phyloP scores from a whole-genome alignment of 1,140 invertebrate species.

The Drosophila grimshawi region DNA sequence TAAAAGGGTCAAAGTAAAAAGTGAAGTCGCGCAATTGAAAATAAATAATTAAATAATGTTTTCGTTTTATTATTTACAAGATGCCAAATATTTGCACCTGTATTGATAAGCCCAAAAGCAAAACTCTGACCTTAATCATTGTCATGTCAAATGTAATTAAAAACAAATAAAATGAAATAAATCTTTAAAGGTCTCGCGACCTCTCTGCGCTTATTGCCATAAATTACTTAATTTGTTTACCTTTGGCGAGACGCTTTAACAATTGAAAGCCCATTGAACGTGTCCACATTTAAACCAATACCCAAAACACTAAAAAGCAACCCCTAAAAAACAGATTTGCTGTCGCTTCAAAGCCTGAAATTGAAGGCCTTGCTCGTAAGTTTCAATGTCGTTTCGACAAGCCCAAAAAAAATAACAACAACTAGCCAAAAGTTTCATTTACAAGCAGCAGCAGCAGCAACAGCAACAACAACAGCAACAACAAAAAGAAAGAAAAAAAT shows the following conservation, averaged over 20 bases:
- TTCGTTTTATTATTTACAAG: neutral
- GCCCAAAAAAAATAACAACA: neutral
- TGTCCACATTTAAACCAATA: conserved; percentile 39
- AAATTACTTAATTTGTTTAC: conserved; percentile 74
- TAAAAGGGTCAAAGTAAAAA: too few relatives aligned
- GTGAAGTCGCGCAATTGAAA: neutral
- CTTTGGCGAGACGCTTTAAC: conserved; percentile 44
- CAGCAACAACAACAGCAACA: conserved; percentile 20
- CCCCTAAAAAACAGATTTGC: conserved; percentile 16
- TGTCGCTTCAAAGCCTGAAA: conserved; percentile 38
- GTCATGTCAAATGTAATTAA: conserved; percentile 29
- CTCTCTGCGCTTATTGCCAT: conserved; percentile 49
- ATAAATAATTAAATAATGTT: neutral
- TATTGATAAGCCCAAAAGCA: neutral
- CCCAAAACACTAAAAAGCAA: neutral
- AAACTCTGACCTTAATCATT: conserved; percentile 9
- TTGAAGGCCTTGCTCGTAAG: conserved; percentile 62
- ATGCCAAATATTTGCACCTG: neutral
- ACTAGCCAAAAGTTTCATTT: conserved; percentile 68
- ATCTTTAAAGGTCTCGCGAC: neutral
- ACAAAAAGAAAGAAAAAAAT: neutral
- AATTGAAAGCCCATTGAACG: conserved; percentile 61
- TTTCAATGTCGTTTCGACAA: conserved; percentile 64
- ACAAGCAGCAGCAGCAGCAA: conserved; percentile 46
- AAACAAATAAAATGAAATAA: neutral